Evolutionary conservation across 2,888 invertebrate genomes (phyloP), one percentile per base, ranked within the genome.

Genomic region (Erpobdella octoculata): DNA sequence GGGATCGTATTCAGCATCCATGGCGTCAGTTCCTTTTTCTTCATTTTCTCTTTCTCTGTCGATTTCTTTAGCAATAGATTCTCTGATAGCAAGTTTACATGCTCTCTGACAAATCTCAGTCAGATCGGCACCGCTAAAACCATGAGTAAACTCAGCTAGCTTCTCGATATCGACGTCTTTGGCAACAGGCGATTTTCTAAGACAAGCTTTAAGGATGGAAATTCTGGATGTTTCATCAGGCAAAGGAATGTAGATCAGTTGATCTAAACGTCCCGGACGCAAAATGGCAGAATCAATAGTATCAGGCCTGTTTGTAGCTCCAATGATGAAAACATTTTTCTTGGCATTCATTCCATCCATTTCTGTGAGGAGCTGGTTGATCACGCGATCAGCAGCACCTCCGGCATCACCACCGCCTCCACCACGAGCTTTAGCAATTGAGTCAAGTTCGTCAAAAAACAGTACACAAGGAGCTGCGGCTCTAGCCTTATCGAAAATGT

Each of bases 331-430:
- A 28, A 98, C 98, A 83, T 98, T 98, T 85, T 98, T 98, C 87
- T 98, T 98, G 37, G 95, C 92, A 46, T 94, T 93, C 97, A 99
- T 99, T 80, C 98, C 98, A 84, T 98, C 98, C 98, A 98, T 98
- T 87, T 98, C 98, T 0, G 98, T 98, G 72, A 98, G 88, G 80
- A 98, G 93, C 87, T 99, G 98, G 86, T 99, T 99, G 84, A 98
- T 98, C 74, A 98, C 98, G 76, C 98, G 88, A 86, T 99, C 98
- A n/a, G n/a, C n/a, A 53, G 98, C 97, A n/a, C n/a, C n/a, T 77
- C 97, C 96, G 59, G 95, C 97, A 86, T 98, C 97, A 33, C 97
- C 96, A 73, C 91, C 90, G 79, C 90, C 93, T 35, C 96, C 97
- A 77, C 97, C 97, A 84, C 98, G 90, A 1, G 97, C 92, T 86